These are phyloP conservation scores for Microdon myrmicae DNA, from an alignment of 2,888 invertebrate genomes.

Conservation along the genomic window DNA sequence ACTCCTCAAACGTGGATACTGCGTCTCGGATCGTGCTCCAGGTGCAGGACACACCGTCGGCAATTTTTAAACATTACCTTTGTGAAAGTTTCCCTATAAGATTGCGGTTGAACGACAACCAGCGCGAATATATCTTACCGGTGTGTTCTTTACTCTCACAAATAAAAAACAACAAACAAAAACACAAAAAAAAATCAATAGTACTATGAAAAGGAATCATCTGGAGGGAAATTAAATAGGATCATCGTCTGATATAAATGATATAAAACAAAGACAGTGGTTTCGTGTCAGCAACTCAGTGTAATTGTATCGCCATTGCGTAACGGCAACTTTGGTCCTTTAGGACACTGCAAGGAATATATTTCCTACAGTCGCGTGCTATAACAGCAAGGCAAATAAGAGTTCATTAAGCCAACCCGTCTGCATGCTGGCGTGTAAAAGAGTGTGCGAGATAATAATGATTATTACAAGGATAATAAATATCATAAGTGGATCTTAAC, in stretches of 20 bases:
- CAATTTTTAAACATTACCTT: too few relatives aligned
- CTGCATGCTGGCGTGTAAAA: too few relatives aligned
- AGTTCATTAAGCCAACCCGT: constrained; percentile 50
- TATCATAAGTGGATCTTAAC: constrained; percentile 44
- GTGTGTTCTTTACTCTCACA: constrained; percentile 1
- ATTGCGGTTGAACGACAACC: constrained; percentile 33
- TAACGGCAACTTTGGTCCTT: too few relatives aligned
- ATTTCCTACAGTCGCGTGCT: too few relatives aligned
- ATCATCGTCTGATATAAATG: too few relatives aligned
- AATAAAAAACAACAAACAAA: too few relatives aligned
- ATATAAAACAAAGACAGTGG: too few relatives aligned
- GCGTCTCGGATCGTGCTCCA: too few relatives aligned
- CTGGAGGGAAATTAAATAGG: too few relatives aligned
- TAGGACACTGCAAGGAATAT: constrained; percentile 28
- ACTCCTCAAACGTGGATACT: constrained; percentile 47
- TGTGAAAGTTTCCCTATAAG: constrained; percentile 9
- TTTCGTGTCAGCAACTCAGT: too few relatives aligned
- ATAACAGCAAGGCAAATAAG: constrained; percentile 40
- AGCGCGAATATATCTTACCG: constrained; percentile 30
- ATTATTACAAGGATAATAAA: constrained; percentile 45
- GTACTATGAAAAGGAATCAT: too few relatives aligned
- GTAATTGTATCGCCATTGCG: constrained; percentile 17
- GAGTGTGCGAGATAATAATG: constrained; percentile 37
- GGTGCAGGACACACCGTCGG: constrained; percentile 29
- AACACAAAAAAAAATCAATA: too few relatives aligned